Evolutionary conservation across 2,113 vertebrate species (phyloP), one percentile per base, ranked within the genome.

Genomic region (Burhinus bistriatus): DNA sequence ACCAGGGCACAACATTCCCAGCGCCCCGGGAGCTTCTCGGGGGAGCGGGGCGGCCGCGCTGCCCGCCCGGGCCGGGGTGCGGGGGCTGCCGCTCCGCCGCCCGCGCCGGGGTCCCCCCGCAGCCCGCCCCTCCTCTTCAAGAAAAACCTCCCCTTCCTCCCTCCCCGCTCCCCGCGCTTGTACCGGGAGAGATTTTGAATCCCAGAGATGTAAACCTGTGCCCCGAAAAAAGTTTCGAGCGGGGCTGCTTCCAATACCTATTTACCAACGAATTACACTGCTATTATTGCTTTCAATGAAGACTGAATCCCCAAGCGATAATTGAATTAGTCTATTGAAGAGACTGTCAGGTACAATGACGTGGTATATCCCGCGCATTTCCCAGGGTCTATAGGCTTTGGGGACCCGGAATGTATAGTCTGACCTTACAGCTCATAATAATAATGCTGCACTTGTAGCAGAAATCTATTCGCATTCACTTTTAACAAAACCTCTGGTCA

Each of bases 371-470:
- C 98, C 97, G 96, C 95, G 96, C 98, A 97, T 97, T 98, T 98
- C 98, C 97, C 98, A 96, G 98, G 97, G 97, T 98, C 98, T 98
- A 98, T 98, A 98, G 98, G 98, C 98, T 98, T 98, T 98, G 97
- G 98, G 98, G 98, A 98, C 98, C 98, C 98, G 96, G 90, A 95
- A 98, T 98, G 98, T 98, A 98, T 98, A 98, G 98, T 97, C 97
- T 99, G 98, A 99, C 98, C 98, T 99, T 98, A 98, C 72, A 93
- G 97, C 98, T 98, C 98, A 98, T 98, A 98, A 98, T 98, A 97
- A 98, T 98, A 98, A 98, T 93, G 92, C 94, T 55, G 97, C 96
- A 97, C 98, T 98, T 98, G 98, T 98, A 98, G 97, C 95, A 98
- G 98, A 99, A 98, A 98, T 98, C 98, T 98, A 98, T 97, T 98